These are phyloP conservation scores for Bombylius major DNA, from an alignment of 2,888 invertebrate genomes.

Conservation along the genomic window DNA sequence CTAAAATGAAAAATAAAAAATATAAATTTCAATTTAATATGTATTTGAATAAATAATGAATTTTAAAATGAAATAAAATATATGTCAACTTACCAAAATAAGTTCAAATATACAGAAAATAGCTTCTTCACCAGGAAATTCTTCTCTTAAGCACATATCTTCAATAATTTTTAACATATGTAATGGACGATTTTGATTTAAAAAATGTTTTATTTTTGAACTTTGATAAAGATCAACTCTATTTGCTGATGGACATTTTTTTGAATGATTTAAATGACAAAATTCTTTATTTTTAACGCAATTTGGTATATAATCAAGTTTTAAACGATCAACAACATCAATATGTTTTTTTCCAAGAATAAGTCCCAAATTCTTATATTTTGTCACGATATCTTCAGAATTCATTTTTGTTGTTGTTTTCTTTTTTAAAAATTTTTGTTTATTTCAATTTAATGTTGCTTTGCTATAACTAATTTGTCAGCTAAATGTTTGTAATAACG, in stretches of 20 bases:
- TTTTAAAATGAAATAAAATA: neutral
- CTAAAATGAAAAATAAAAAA: constrained; percentile 13
- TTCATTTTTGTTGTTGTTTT: no score
- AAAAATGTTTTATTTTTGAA: constrained; percentile 19
- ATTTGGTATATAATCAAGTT: constrained; percentile 23
- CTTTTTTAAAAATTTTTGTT: no score
- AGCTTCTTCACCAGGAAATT: constrained; percentile 28
- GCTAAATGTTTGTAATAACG: no score
- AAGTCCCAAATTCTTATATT: constrained; percentile 16
- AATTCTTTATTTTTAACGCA: constrained; percentile 26
- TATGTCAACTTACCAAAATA: constrained; percentile 22
- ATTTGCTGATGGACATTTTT: constrained; percentile 19
- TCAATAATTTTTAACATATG: constrained; percentile 25
- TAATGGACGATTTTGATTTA: constrained; percentile 8
- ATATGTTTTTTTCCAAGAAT: constrained; percentile 29
- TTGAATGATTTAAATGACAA: constrained; percentile 27
- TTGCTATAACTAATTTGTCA: no score
- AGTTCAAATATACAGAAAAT: constrained; percentile 28
- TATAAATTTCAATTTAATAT: neutral
- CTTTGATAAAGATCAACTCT: constrained; percentile 15
- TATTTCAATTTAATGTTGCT: no score
- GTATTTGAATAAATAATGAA: neutral
- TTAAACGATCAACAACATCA: constrained; percentile 24
- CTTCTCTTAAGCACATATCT: constrained; percentile 24
- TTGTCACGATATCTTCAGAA: neutral